Base-by-base conservation (phyloP, 1,140 invertebrate genomes). In the Whitmania pigra region DNA sequence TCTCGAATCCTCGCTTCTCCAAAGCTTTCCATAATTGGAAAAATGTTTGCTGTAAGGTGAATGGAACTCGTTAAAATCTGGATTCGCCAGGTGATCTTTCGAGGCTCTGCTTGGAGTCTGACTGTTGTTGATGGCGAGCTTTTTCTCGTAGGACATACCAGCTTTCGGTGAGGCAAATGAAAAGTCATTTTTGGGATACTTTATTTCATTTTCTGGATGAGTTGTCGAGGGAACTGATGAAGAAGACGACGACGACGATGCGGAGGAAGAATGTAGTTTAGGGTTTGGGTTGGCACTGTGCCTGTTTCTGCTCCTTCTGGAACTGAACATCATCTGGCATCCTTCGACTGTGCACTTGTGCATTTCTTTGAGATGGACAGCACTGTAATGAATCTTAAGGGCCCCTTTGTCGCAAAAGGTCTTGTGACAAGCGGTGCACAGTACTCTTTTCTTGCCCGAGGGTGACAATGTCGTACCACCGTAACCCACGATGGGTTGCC, bases 261-360 rank as follows among this genome's bases (percentile, higher is more conserved):
- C 27, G n/a, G 67, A 43, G n/a, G 67, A 22, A 22, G 67, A 29
- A 82, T 99, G 95, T 7, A 99, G 83, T 81, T 98, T 98, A 0
- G 95, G 95, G 84, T 99, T 99, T 0, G 94, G 94, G 82, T 98
- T 98, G 11, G 94, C 93, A 80, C 91, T 93, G 81, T 99, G 95
- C 1, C 95, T 86, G 80, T 99, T 99, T 40, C 95, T 85, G 25
- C 93, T 95, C 72, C 95, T 85, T 74, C 95, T 86, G 20, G 93
- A 97, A 80, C 93, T 97, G 80, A 99, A 99, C 91, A 97, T 96
- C 92, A 97, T 97, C 79, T 91, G 96, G 83, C 96, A 99, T 0
- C 95, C 95, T 78, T 93, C 90, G 0, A 98, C 93, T 0, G 94
- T 97, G 80, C 96, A 99, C 81, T 94, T 94, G 82, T 99, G 96